Base-by-base conservation (phyloP, 2,888 invertebrate genomes). In the Pseudococcus jackbeardsleyi region DNA sequence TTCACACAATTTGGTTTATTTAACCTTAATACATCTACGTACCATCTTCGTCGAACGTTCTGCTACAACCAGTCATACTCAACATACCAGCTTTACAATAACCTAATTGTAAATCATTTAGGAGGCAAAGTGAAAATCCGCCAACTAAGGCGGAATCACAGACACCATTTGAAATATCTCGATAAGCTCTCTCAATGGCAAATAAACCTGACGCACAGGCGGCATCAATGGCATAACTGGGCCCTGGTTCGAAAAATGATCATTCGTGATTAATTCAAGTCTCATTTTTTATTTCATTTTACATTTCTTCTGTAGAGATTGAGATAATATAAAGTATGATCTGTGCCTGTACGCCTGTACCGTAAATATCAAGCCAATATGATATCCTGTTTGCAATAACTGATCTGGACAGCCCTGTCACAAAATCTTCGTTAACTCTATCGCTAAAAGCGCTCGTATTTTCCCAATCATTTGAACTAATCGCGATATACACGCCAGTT, bases 141-240 rank as follows among this genome's bases (percentile, higher is more conserved):
- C 85, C 54, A 15, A 85, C 85, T 50, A 85, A 50, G 5, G 59
- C 85, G 4, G 85, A 26, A 5, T 85, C 85, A 11, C 85, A 85
- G 17, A 26, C 17, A 0, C 85, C 85, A 33, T 19, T 33, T 4
- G 48, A 54, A 39, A 85, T 85, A 8, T 50, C 85, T 26, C 19
- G 22, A 33, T 85, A 85, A 11, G 59, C 85, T 33, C 22, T 48
- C 39, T 85, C 85, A 2, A 85, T 3, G 1, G 59, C 85, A 39
- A 6, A 15, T 54, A 59, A 0, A 8, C 26, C 26, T 0, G 85
- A 85, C 1, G 85, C 64, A 11, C 85, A 85, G 0, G 85, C 85
- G 3, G 33, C 33, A 39, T 85, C 85, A 4, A 85, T 9, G 9
- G 33, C n/a, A 59, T 59, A 85, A 85, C 85, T 85, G 6, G 85